These are phyloP conservation scores for Diloba caeruleocephala DNA, from an alignment of 2,888 invertebrate species.

Conservation along the genomic window DNA sequence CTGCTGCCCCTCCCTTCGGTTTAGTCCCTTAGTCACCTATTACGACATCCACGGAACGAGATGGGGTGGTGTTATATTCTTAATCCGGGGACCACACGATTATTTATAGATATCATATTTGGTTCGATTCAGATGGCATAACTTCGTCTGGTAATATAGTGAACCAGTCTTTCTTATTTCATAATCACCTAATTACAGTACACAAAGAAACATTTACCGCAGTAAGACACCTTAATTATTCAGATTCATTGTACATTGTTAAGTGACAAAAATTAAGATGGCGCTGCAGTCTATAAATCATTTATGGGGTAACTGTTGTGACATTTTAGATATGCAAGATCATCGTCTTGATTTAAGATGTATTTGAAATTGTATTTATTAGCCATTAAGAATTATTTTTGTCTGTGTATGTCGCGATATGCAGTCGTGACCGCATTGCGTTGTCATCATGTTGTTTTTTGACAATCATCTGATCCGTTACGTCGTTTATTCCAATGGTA, in stretches of 20 bases:
- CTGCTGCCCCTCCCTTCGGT: too few relatives aligned
- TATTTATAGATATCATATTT: constrained; percentile 33
- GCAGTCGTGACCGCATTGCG: constrained; percentile 62
- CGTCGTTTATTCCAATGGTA: constrained; percentile 87
- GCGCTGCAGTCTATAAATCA: constrained; percentile 79
- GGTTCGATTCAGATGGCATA: constrained; percentile 42
- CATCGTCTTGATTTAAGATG: constrained; percentile 56
- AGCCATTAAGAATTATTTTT: constrained; percentile 68
- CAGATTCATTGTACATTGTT: constrained; percentile 76
- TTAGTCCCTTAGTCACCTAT: too few relatives aligned
- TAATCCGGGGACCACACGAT: too few relatives aligned
- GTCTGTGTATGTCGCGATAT: constrained; percentile 52
- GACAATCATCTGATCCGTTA: constrained; percentile 84
- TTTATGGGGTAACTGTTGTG: constrained; percentile 82
- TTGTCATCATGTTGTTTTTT: constrained; percentile 81
- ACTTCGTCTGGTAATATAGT: constrained; percentile 37
- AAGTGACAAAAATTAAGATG: constrained; percentile 78
- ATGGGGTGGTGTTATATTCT: too few relatives aligned
- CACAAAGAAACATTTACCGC: constrained; percentile 55
- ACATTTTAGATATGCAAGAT: constrained; percentile 75
- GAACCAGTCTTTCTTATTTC: constrained; percentile 56
- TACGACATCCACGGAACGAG: too few relatives aligned
- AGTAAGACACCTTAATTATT: constrained; percentile 68
- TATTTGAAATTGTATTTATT: constrained; percentile 65
- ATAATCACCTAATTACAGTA: constrained; percentile 50